Conservation (phyloP, 1,140 invertebrate species). For the Hypsibius dujardini region DNA sequence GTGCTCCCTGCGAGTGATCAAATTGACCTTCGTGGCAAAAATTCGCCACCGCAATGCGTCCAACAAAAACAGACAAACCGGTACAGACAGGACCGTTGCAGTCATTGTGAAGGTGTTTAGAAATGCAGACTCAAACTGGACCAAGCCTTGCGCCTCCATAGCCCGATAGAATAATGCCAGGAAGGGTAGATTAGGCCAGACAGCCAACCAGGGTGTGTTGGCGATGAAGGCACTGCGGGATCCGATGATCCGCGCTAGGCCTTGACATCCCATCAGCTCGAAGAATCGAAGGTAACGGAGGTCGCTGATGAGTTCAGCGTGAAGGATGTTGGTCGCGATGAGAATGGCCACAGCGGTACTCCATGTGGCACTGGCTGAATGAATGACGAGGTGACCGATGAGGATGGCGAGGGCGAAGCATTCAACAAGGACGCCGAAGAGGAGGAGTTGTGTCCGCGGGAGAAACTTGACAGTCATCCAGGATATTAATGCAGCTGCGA, state of each 20-base stretch:
- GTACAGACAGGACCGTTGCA: background rate
- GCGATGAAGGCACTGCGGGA: background rate
- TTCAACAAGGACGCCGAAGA: slow-evolving; percentile 1
- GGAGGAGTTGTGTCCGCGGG: slow-evolving; percentile 8
- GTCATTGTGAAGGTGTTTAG: background rate
- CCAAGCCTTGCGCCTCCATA: background rate
- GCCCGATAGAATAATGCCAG: background rate
- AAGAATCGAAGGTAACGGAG: slow-evolving; percentile 13
- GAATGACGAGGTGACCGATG: background rate
- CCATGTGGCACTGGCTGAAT: background rate
- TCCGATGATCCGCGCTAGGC: background rate
- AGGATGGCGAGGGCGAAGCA: background rate
- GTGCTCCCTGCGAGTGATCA: background rate
- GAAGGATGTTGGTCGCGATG: background rate
- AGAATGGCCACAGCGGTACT: background rate
- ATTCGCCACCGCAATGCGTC: slow-evolving; percentile 3
- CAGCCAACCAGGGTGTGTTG: background rate
- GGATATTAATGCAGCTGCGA: background rate
- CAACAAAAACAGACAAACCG: background rate
- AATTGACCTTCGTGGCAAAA: background rate
- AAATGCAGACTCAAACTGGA: background rate
- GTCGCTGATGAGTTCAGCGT: slow-evolving; percentile 3
- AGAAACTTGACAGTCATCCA: slow-evolving; percentile 14
- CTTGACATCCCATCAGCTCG: background rate
- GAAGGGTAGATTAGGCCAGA: slow-evolving; percentile 1